These are phyloP conservation scores for Ara ararauna DNA, from an alignment of 2,797 vertebrate genomes.

Conservation along the genomic window DNA sequence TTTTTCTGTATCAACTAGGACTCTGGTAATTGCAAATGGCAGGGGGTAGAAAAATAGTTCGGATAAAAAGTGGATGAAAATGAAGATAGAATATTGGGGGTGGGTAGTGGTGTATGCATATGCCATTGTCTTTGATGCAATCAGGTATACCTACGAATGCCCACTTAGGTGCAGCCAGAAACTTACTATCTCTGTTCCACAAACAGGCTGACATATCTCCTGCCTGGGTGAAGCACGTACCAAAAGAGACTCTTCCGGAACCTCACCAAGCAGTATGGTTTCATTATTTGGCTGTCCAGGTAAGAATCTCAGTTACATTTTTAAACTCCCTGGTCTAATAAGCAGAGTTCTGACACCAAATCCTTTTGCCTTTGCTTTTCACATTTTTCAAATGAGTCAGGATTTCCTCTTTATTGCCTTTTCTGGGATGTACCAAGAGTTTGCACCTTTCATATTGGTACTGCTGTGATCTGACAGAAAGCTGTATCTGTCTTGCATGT, in stretches of 20 bases:
- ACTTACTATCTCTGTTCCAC: conserved; percentile 7
- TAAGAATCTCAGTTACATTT: neutral
- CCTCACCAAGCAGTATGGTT: neutral
- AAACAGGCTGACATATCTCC: neutral
- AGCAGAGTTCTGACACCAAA: neutral
- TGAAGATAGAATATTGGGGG: neutral
- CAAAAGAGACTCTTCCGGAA: neutral
- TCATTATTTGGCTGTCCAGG: neutral
- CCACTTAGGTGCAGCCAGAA: neutral
- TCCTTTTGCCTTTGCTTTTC: neutral
- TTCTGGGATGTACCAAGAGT: neutral
- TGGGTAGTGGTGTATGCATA: neutral
- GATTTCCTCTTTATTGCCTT: neutral
- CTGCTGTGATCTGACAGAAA: neutral
- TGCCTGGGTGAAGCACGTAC: neutral
- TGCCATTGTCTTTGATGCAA: neutral
- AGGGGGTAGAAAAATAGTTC: neutral
- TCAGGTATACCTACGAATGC: neutral
- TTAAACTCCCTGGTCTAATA: neutral
- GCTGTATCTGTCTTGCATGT: neutral
- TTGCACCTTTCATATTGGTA: neutral
- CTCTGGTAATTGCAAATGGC: neutral
- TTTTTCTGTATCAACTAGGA: neutral
- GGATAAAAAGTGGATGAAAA: neutral
- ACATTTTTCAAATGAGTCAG: neutral